A percentile compares a stretch with the other conserved stretches of the same genome.
Evolutionary conservation across 2,888 invertebrate species (phyloP).

Genomic region (Acrocyrtus sp.): DNA sequence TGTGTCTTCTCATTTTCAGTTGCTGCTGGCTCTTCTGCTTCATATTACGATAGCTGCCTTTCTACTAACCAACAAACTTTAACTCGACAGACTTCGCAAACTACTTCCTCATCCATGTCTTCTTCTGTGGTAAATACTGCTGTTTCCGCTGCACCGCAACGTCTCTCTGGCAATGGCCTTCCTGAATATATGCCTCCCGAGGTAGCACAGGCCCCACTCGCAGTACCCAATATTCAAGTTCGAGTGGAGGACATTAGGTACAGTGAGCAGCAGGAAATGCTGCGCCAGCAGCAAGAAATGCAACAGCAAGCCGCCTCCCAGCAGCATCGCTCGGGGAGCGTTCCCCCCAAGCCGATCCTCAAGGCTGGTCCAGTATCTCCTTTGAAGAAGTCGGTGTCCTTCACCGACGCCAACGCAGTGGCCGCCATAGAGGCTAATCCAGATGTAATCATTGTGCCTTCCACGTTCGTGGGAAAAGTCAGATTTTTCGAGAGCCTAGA

Average conservation of each 20-base stretch:
- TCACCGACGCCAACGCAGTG: slow-evolving; percentile 39
- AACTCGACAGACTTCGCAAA: slow-evolving; percentile 45
- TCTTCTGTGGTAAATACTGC: slow-evolving; percentile 39
- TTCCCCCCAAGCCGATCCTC: slow-evolving; percentile 53
- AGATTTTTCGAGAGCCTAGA: slow-evolving; percentile 61
- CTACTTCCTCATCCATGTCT: slow-evolving; percentile 11
- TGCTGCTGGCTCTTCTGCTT: slow-evolving; percentile 59
- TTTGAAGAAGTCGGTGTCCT: slow-evolving; percentile 51
- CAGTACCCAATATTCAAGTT: slow-evolving; percentile 38
- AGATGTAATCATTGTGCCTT: slow-evolving; percentile 58
- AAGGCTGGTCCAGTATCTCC: slow-evolving; percentile 49
- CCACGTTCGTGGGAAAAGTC: slow-evolving; percentile 60
- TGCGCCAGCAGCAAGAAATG: slow-evolving; percentile 41
- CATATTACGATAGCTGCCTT: slow-evolving; percentile 61
- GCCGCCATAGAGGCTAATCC: slow-evolving; percentile 35
- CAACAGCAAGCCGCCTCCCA: slow-evolving; percentile 4
- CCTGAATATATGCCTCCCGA: slow-evolving; percentile 49
- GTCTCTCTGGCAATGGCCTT: slow-evolving; percentile 39
- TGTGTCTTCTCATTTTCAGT: slow-evolving; percentile 55
- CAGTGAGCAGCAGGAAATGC: slow-evolving; percentile 21
- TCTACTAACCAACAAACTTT: slow-evolving; percentile 60
- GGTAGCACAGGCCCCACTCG: slow-evolving; percentile 48
- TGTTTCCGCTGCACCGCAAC: slow-evolving; percentile 52
- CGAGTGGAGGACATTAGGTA: slow-evolving; percentile 37
- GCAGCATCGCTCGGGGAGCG: slow-evolving; percentile 6